Base-by-base conservation (phyloP, 2,888 invertebrate species). In the Volucella zonaria region DNA sequence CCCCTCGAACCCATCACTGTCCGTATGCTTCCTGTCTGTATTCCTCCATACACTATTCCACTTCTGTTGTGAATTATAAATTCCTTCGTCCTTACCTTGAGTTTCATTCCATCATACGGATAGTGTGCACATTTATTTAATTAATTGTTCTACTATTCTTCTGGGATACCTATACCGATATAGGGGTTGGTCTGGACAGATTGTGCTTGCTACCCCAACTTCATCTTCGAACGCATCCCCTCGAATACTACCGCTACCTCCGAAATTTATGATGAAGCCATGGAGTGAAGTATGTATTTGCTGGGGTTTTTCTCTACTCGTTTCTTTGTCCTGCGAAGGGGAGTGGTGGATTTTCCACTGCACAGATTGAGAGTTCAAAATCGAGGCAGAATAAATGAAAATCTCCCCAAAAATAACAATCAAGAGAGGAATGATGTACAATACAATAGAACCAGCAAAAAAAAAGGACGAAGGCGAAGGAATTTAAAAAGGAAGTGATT, bases 41-140 rank as follows among this genome's bases (percentile, higher is more conserved):
- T 14, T 18, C 6, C 40, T 47, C 43, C 14, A 2, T 42, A 12
- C 18, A 23, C 18, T 11, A 43, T 38, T 10, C 18, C n/a, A 23
- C n/a, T 18, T 18, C 18, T 47, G 66, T 47, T 43, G 18, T 23
- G 54, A 74, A 75, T 75, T 75, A 74, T 68, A 68, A 62, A 75
- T 74, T 75, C 62, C 38, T 59, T 59, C 51, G 15, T 59, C 66
- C 73, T 59, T 79, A 66, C 59, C 67, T 62, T 62, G 56, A 40
- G 54, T 77, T 61, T 45, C 18, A 54, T 66, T 77, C 47, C 58
- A 45, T 71, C 58, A 31, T 31, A 31, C 31, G 31, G 31, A 31
- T 31, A 31, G 14, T 64, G 71, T 71, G 64, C 78, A 75, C 68
- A 75, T 68, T 75, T 80, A 80, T 80, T 80, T 68, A 80, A 75